Evolutionary conservation across 2,888 invertebrate species (phyloP).

Genomic region (Agapostemon virescens): DNA sequence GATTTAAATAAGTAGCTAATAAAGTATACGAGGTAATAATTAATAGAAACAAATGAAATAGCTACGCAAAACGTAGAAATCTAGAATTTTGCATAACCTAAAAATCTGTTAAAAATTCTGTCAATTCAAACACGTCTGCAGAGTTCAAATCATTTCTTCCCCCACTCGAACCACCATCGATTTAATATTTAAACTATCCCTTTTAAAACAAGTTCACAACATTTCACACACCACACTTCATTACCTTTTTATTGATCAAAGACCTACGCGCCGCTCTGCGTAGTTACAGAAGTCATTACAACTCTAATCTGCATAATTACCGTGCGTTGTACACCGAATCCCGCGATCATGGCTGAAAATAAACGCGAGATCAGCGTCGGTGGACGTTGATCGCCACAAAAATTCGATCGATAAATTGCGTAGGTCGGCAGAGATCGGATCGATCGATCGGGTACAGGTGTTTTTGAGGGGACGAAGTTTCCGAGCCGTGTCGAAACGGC

Average conservation of each 20-base stretch:
- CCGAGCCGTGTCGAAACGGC: conserved; percentile 25
- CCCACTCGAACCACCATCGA: too few species aligned
- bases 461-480: conserved; percentile 35
- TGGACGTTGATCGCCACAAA: neutral
- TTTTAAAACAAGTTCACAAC: too few species aligned
- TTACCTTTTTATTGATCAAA: too few species aligned
- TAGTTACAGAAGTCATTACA: neutral
- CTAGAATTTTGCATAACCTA: too few species aligned
- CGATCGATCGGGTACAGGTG: conserved; percentile 24
- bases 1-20: neutral
- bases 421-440: neutral
- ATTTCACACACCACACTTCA: too few species aligned
- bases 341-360: neutral
- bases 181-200: too few species aligned
- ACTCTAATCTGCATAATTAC: neutral
- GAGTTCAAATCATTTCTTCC: too few species aligned
- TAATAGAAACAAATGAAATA: neutral
- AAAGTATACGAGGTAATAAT: too few species aligned
- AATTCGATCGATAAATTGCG: neutral
- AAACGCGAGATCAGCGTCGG: neutral
- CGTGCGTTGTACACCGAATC: neutral
- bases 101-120: too few species aligned
- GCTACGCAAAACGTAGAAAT: too few species aligned
- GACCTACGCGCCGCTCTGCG: too few species aligned
- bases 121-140: too few species aligned